Evolutionary conservation across 2,888 invertebrate species (phyloP).

Genomic region (Orthonychiurus folsomi): DNA sequence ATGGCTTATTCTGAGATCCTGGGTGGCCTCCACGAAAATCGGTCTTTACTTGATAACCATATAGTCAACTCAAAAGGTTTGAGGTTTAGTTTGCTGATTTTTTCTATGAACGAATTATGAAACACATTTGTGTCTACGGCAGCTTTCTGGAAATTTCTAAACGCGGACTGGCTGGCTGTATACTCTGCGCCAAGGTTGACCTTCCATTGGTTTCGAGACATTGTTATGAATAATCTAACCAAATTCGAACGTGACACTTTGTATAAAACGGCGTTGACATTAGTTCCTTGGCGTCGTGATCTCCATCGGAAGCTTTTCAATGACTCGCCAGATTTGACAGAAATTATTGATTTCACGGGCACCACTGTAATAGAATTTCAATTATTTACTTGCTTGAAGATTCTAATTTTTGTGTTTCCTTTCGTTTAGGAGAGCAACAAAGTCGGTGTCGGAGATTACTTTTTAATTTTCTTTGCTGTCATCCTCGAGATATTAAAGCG

Average conservation of each 20-base stretch:
- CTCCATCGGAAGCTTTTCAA: constrained; percentile 33
- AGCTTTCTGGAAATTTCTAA: too few species aligned
- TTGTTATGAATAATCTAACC: constrained; percentile 21
- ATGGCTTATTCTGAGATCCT: constrained; percentile 33
- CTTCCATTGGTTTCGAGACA: constrained; percentile 33
- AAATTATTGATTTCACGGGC: constrained; percentile 34
- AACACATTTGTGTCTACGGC: too few species aligned
- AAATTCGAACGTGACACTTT: constrained; percentile 20
- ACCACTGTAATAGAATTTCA: constrained; percentile 18
- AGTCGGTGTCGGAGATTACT: constrained; percentile 31
- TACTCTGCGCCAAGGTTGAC: constrained; percentile 27
- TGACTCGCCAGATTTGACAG: constrained; percentile 26
- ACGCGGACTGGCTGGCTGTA: constrained; percentile 37
- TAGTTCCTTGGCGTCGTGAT: constrained; percentile 38
- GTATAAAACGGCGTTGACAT: constrained; percentile 16
- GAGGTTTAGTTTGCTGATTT: too few species aligned
- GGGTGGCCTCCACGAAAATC: constrained; percentile 20
- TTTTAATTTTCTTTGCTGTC: constrained; percentile 31
- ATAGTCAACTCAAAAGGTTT: too few species aligned
- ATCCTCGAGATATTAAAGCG: constrained; percentile 28
- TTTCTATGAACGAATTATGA: too few species aligned
- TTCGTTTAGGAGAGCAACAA: constrained; percentile 21
- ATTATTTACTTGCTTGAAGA: background rate
- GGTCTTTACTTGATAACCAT: background rate
- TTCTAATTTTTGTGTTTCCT: constrained; percentile 4